Conservation (phyloP, 2,888 invertebrate species). For the Oligia strigilis region DNA sequence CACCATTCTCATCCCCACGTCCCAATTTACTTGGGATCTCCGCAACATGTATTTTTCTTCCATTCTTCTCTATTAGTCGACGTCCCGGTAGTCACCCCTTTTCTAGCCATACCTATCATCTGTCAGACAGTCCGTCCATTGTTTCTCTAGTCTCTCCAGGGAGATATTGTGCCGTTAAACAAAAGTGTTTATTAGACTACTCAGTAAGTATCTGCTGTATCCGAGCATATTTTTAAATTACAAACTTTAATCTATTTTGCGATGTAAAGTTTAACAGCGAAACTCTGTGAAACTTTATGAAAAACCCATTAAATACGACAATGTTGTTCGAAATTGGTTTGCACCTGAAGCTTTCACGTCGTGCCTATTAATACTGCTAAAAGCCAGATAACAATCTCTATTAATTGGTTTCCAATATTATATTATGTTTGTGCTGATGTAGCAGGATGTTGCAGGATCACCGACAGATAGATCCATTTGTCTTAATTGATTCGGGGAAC, state of each 20-base stretch:
- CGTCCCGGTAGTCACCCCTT: not conserved
- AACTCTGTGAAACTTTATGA: slow-evolving; percentile 33
- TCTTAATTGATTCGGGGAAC: slow-evolving; percentile 40
- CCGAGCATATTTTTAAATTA: slow-evolving; percentile 33
- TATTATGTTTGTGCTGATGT: not conserved
- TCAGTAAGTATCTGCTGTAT: not conserved
- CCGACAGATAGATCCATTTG: slow-evolving; percentile 29
- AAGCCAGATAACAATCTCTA: slow-evolving; percentile 35
- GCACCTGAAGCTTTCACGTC: slow-evolving; percentile 49
- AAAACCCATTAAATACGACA: slow-evolving; percentile 57
- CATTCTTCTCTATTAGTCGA: not conserved
- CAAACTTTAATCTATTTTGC: slow-evolving; percentile 39
- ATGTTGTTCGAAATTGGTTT: slow-evolving; percentile 53
- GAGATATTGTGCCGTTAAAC: slow-evolving; percentile 7
- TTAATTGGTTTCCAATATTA: slow-evolving; percentile 32
- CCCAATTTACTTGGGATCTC: no score
- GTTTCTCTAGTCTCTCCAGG: not conserved
- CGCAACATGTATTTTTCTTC: not conserved
- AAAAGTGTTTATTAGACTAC: slow-evolving; percentile 31
- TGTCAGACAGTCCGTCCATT: not conserved
- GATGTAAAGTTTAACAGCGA: slow-evolving; percentile 16
- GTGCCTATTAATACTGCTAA: slow-evolving; percentile 39
- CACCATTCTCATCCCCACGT: not conserved
- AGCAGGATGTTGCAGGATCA: slow-evolving; percentile 19
- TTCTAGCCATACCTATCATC: not conserved